Base-by-base conservation (phyloP, 1,140 invertebrate species). In the Homarus americanus region DNA sequence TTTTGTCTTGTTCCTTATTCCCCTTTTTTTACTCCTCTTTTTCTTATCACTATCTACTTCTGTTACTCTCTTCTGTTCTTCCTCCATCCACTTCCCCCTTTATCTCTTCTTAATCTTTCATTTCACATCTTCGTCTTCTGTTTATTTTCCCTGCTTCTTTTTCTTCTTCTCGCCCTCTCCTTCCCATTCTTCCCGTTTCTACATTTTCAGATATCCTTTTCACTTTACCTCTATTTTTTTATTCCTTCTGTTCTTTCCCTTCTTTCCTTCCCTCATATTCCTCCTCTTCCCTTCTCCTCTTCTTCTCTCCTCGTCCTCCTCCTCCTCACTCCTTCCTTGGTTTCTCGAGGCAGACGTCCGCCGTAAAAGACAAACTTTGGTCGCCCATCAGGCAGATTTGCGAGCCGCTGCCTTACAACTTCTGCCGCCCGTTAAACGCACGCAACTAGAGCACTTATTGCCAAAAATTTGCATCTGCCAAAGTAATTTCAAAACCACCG, bases 341-440 rank as follows among this genome's bases (percentile, higher is more conserved):
- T 24, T 63, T 20, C 58, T 20, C 58, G 24, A 63, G 20, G 12
- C 63, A 24, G n/a, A 24, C 63, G 63, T 69, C 63, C 63, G n/a
- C 63, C 63, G 63, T 69, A 69, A 69, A 69, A 7, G 63, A 69
- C 63, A 69, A 69, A 69, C 63, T 69, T 69, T 69, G n/a, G n/a
- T 32, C 63, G 17, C 63, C n/a, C 63, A 32, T 69, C 63, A 69
- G n/a, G 9, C 63, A 69, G 63, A 69, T 69, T 69, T 69, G 63
- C 7, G 63, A 69, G 63, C 5, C 63, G 4, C 63, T 32, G 63
- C n/a, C 63, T 7, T 28, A 69, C 63, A 69, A 69, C n/a, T 69
- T 69, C 28, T 9, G 10, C 28, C 63, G 63, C n/a, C 63, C 63
- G 63, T 69, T 69, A 69, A 32, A 69, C 63, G 24, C 63, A 28